Evolutionary conservation across 2,888 invertebrate genomes (phyloP), one percentile per base, ranked within the genome.

Genomic region (Rotaria sp.): DNA sequence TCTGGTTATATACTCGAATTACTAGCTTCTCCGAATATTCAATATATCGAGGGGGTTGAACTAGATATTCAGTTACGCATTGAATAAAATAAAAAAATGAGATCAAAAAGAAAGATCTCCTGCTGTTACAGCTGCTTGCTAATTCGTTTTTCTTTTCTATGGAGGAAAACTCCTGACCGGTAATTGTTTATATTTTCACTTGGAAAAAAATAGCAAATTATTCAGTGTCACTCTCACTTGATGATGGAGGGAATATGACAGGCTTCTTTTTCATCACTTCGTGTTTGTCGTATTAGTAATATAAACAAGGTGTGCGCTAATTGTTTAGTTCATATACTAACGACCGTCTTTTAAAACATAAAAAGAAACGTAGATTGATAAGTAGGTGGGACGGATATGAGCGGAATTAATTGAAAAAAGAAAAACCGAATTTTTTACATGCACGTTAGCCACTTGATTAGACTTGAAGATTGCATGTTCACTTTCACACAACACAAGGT

Each of bases 351-450:
- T 59, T 1, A 59, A 59, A 59, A 59, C 57, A 59, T 59, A 59
- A 59, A 59, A 59, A 59, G 57, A n/a, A 59, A 59, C 11, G 1
- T 59, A 13, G 57, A 30, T 59, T n/a, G 57, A 59, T 59, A 59
- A 59, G 57, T 59, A 59, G 13, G 57, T 59, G 57, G 57, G 57
- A 21, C 26, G 57, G 15, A 11, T n/a, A n/a, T 59, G 1, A 59
- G 57, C 57, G 57, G 57, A 59, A 59, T 59, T 59, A 59, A 59
- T 59, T 59, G 57, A 59, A 59, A 59, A 59, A 59, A 59, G 57
- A 59, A 59, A 59, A 59, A 59, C 57, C 57, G 57, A 59, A 30
- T 59, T 59, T 59, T 55, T 26, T 55, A 24, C 24, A 55, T 55
- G 24, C 55, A 55, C 11, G 57, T 59, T 59, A 59, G 57, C 57